phyloP scores from a whole-genome alignment of 1,140 invertebrate genomes.

The Portunus trituberculatus region DNA sequence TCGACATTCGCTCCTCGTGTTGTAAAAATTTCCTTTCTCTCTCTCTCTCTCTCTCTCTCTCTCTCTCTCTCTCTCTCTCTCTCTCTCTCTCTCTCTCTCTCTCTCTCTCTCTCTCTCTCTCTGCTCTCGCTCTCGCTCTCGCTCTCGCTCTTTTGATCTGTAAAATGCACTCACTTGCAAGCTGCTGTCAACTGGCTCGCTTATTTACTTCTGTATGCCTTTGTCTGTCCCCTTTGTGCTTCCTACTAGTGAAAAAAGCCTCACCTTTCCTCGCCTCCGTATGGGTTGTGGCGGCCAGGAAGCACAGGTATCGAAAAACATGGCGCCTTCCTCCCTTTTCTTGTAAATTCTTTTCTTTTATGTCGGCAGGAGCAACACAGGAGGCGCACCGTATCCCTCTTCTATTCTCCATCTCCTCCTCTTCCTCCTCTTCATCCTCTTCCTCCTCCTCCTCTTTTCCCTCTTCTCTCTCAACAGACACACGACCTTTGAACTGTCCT shows the following conservation, averaged over 20 bases:
- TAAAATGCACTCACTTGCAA: neutral
- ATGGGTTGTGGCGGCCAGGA: neutral
- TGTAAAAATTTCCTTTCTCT: conserved; percentile 35
- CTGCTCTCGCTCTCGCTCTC: neutral
- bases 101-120: conserved; percentile 49
- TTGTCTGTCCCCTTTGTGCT: neutral
- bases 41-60: conserved; percentile 55
- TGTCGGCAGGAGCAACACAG: neutral
- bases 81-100: conserved; percentile 66
- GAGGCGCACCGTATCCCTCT: too few species aligned
- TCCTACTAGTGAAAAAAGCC: neutral
- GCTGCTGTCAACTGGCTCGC: neutral
- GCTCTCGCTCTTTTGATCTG: neutral
- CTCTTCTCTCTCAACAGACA: neutral
- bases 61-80: conserved; percentile 64
- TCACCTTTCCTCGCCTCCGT: neutral
- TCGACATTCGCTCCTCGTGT: conserved; percentile 13
- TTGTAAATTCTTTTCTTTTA: neutral
- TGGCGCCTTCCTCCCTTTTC: neutral
- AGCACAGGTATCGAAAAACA: conserved; percentile 28
- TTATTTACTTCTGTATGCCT: neutral
- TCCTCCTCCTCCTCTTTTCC: neutral
- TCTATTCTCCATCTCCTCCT: neutral
- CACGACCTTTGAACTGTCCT: neutral
- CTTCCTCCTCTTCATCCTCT: neutral